Evolutionary conservation across 2,797 vertebrate species (phyloP).

Genomic region (Hypotaenidia okinawae): DNA sequence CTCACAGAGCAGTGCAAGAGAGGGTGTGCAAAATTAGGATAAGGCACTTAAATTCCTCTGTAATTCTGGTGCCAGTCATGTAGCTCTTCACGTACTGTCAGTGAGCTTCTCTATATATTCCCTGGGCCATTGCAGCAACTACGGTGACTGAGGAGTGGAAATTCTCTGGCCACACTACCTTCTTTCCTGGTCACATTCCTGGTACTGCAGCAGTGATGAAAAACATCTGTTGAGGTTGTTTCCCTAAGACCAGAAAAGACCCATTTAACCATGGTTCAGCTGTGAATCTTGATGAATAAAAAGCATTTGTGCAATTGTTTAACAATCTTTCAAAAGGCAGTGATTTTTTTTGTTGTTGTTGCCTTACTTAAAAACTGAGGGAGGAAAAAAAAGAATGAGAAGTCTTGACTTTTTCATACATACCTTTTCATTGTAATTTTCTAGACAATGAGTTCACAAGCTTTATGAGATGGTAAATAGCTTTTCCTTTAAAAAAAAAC

Average conservation of each 20-base stretch:
- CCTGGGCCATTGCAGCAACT: not conserved
- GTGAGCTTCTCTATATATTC: not conserved
- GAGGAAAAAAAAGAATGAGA: fast-evolving
- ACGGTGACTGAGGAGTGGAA: not conserved
- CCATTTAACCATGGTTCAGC: not conserved
- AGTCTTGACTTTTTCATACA: not conserved
- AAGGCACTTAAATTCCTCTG: not conserved
- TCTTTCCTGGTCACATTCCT: not conserved
- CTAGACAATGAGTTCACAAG: not conserved
- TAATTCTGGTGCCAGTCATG: not conserved
- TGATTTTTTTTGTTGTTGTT: too few relatives aligned
- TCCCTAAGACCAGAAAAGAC: not conserved
- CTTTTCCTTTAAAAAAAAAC: not conserved
- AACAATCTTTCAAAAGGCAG: not conserved
- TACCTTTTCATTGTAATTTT: not conserved
- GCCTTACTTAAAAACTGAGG: not conserved
- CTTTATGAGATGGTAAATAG: not conserved
- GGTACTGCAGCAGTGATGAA: not conserved
- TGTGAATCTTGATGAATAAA: not conserved
- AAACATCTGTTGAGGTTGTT: conserved; percentile 30
- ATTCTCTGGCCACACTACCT: not conserved
- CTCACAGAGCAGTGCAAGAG: not conserved
- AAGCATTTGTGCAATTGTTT: conserved; percentile 16
- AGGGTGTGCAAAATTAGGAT: not conserved
- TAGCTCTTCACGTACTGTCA: not conserved